Base-by-base conservation (phyloP, 1,140 invertebrate species). In the Drosophila eugracilis region DNA sequence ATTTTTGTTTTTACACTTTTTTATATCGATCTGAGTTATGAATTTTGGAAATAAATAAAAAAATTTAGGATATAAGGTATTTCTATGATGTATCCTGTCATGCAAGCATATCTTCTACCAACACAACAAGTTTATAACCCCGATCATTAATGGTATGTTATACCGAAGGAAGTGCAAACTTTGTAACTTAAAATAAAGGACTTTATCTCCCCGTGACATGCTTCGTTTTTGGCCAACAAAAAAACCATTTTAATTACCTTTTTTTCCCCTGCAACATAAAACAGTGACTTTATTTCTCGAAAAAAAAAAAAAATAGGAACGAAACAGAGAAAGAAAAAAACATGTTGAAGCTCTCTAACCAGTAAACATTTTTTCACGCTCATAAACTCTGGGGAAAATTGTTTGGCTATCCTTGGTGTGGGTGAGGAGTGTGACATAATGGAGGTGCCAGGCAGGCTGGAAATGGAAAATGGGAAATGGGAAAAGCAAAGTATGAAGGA, bases 311-410 rank as follows among this genome's bases (percentile, higher is more conserved):
- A 10, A 19, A 63, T n/a, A n/a, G n/a, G n/a, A n/a, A n/a, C n/a
- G n/a, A 21, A 65, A 17, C 17, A 15, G 21, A 50, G 15, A 32
- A 14, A 39, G 28, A 66, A 42, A 66, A 50, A 75, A 75, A 66
- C 62, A 75, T 65, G 58, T 47, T 42, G 52, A 26, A 58, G 52
- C 52, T 36, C 59, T 57, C 45, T 41, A 62, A 73, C 48, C 37
- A 74, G 77, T 63, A 73, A 67, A 65, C 53, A 55, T 76, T 79
- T 79, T 69, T 69, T 67, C 76, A 75, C 63, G 76, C 76, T 79
- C 76, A 75, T 79, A 79, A 79, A 79, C 70, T 79, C 62, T 34
- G 37, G 62, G 62, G 66, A 75, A 79, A 79, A 79, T 79, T 66
- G 75, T 74, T 77, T 62, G 69, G 69, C 42, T 34, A 42, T 26